These are phyloP conservation scores for Carterocephalus palaemon DNA, from an alignment of 2,888 invertebrate species.

Conservation along the genomic window DNA sequence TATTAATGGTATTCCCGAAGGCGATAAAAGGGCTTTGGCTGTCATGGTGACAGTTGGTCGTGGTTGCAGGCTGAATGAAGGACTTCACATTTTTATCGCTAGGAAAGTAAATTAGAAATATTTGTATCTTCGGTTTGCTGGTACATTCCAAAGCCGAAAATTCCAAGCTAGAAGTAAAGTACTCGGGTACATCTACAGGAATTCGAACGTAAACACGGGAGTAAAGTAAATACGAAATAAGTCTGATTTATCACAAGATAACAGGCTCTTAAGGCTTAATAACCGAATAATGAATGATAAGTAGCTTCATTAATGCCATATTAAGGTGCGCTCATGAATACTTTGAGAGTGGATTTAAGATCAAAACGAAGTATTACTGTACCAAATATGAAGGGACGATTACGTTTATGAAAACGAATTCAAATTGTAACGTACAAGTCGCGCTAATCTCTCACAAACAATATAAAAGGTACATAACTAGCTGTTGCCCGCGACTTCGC, in stretches of 20 bases:
- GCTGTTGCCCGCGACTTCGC: no score
- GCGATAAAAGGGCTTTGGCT: no score
- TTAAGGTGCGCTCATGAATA: conserved; percentile 27
- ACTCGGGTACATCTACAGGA: conserved; percentile 1
- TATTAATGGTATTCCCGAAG: no score
- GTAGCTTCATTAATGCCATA: conserved; percentile 34
- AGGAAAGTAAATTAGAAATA: no score
- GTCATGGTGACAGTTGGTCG: no score
- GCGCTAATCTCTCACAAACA: conserved; percentile 4
- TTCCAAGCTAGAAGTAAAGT: conserved; percentile 9
- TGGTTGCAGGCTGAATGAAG: no score
- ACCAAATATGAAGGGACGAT: conserved; percentile 20
- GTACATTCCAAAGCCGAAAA: conserved; percentile 8
- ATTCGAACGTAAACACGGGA: conserved; percentile 17
- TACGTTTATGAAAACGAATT: conserved; percentile 18
- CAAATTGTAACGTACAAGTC: conserved; percentile 13
- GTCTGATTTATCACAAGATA: conserved; percentile 27
- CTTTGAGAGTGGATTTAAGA: conserved; percentile 28
- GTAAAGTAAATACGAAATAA: conserved; percentile 18
- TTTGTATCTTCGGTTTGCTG: no score
- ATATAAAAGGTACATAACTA: background rate
- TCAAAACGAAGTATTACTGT: conserved; percentile 25
- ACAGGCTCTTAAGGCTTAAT: conserved; percentile 31
- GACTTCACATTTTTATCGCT: no score
- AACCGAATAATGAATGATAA: conserved; percentile 33